phyloP scores from a whole-genome alignment of 2,113 vertebrate genomes.

The Chrysemys picta region DNA sequence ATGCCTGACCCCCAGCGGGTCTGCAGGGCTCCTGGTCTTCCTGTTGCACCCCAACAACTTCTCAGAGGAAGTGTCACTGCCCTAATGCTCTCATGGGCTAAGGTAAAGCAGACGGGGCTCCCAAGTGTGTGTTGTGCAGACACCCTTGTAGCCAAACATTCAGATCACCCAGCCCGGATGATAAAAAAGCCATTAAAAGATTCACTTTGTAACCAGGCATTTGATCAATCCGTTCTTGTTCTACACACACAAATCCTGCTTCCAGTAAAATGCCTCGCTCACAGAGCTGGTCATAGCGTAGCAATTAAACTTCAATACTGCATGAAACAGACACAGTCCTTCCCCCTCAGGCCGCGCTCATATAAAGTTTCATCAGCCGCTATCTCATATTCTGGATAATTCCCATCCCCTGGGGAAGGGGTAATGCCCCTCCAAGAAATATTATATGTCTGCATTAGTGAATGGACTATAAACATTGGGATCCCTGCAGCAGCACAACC shows the following conservation, averaged over 20 bases:
- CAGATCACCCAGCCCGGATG: background rate
- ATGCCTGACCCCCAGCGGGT: background rate
- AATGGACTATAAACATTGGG: rapidly evolving
- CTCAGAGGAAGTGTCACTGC: rapidly evolving
- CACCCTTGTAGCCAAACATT: background rate
- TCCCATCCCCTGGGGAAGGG: background rate
- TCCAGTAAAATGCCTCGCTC: rapidly evolving
- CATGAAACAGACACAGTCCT: background rate
- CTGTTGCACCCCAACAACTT: background rate
- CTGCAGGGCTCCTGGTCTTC: background rate
- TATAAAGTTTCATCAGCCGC: conserved; percentile 33
- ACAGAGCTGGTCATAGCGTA: background rate
- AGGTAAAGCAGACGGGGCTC: background rate
- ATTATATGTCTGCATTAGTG: background rate
- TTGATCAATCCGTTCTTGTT: background rate
- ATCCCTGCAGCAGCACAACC: background rate
- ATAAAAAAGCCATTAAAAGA: background rate
- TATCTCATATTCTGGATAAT: conserved; percentile 48
- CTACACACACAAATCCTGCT: rapidly evolving
- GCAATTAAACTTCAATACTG: background rate
- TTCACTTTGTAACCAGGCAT: background rate
- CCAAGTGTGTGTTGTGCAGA: rapidly evolving
- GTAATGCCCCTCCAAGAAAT: background rate
- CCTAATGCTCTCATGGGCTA: background rate
- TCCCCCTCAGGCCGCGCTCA: background rate